Evolutionary conservation across 2,113 vertebrate species (phyloP), one percentile per base, ranked within the genome.

Genomic region (Forbesichthys papilliferus): DNA sequence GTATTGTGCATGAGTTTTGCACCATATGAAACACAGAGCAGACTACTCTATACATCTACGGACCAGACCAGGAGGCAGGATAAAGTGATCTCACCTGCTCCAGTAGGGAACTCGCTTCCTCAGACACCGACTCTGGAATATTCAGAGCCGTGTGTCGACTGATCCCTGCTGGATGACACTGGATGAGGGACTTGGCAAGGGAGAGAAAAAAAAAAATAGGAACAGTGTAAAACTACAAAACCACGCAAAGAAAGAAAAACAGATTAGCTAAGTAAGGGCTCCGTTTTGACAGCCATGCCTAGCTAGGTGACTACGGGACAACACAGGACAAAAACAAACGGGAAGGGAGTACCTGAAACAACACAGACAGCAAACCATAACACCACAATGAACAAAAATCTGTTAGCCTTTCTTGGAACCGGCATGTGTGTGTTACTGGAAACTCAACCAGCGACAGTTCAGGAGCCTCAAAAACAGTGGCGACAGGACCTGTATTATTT

Each of bases 131-230:
- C 71, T 96, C 96, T 0, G 98, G 96, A 91, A 98, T 90, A 89
- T 93, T 96, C 86, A 99, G 83, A 61, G 93, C 88, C 0, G 96
- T 97, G 87, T 99, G 98, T 58, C 95, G 96, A 69, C 92, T 94
- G 84, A 99, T 96, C 84, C 97, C 96, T 48, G 96, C 94, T 16
- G 98, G 98, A 88, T 99, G 97, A 86, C 97, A 97, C 71, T 95
- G 95, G 68, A 92, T 85, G 86, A 99, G 90, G 57, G 90, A 87
- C 93, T 94, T 84, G 48, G 75, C 59, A 77, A 57, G 70, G 63
- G 72, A 81, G 67, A 27, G 80, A 71, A 11, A 0, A 84, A 0
- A 84, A 85, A 77, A 65, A 14, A 46, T 5, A 14, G 2, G 33
- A 16, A 11, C 36, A 20, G 58, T 60, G 12, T n/a, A 14, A 60